Evolutionary conservation across 2,797 vertebrate species (phyloP), one percentile per base, ranked within the genome.

Genomic region (Labeo calbasu): DNA sequence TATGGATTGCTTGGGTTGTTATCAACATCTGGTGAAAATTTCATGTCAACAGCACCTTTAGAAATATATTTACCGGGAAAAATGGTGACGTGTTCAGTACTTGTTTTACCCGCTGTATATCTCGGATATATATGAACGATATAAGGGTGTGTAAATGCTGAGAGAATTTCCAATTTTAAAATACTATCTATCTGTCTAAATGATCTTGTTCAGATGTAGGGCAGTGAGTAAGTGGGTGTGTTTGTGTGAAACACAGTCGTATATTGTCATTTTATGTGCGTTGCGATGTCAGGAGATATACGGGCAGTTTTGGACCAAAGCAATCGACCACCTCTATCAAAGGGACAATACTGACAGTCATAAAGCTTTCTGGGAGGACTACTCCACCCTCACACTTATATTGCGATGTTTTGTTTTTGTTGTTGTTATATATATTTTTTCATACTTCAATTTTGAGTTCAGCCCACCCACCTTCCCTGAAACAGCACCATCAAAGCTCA

Each of bases 401-500:
- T 57, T 36, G 53, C 46, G 23, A 61, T 80, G 51, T 25, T 86
- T 78, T 86, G 59, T 65, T 75, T 65, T 77, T 77, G 48, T 77
- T 61, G 66, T 61, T 85, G 61, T 28, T 78, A 46, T 48, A 12
- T 23, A n/a, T 50, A 32, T 77, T 12, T 55, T 55, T 28, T 59
- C n/a, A 73, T 69, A 32, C 36, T 46, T 76, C 57, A 76, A 46
- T 21, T 53, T 70, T 81, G 23, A 28, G 14, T 59, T 83, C 78
- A 81, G 55, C 82, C 57, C 63, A 79, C 55, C 78, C 28, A 53
- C 23, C 14, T 73, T 84, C 66, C 51, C 69, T 66, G 66, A 77
- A 66, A 85, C 66, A 69, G 36, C 25, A 85, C 68, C 50, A 83
- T 83, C 73, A 77, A 77, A 83, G 82, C 69, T 57, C 36, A n/a